phyloP scores from a whole-genome alignment of 2,888 invertebrate genomes.

The Xanthorhoe spadicearia region DNA sequence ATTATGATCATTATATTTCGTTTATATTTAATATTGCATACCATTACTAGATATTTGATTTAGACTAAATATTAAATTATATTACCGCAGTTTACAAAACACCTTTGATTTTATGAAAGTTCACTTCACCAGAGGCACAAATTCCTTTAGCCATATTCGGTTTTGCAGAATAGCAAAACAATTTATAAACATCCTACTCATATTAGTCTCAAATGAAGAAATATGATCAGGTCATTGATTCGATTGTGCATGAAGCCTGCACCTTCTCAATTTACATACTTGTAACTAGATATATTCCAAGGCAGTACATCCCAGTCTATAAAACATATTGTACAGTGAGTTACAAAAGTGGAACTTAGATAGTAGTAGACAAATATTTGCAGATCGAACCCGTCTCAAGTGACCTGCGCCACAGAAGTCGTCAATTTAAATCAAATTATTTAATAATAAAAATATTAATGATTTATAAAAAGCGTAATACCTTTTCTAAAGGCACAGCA shows the following conservation, averaged over 20 bases:
- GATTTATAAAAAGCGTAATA: no score
- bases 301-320: conserved; percentile 36
- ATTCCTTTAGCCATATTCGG: conserved; percentile 12
- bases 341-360: conserved; percentile 8
- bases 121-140: background rate
- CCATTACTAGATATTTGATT: no score
- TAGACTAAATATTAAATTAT: no score
- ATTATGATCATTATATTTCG: no score
- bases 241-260: conserved; percentile 33
- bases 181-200: conserved; percentile 28
- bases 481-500: background rate
- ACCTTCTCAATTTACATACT: conserved; percentile 40
- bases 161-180: conserved; percentile 27
- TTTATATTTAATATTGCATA: no score
- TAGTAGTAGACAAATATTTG: background rate
- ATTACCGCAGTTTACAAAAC: no score
- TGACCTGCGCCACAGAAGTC: no score
- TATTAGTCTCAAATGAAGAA: conserved; percentile 33
- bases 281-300: conserved; percentile 40
- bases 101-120: background rate
- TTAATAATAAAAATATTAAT: no score
- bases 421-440: no score
- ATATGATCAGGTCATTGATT: conserved; percentile 30
- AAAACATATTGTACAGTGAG: conserved; percentile 36
- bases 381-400: no score